Conservation (phyloP, 2,888 invertebrate genomes). For the Melinaea marsaeus region DNA sequence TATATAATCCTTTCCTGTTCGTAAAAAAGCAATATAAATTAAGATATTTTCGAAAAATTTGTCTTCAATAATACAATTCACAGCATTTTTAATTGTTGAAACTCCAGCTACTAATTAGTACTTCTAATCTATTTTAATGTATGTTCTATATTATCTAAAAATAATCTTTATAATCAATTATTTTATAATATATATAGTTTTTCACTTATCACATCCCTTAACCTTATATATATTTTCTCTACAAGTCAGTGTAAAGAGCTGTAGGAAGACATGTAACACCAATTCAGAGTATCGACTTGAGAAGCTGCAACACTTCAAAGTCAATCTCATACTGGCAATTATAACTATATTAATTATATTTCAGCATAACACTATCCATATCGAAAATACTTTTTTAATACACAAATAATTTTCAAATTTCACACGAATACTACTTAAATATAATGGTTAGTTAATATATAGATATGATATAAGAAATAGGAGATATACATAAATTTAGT, state of each 20-base stretch:
- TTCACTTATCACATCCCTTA: constrained; percentile 74
- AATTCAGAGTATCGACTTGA: constrained; percentile 35
- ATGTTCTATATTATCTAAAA: constrained; percentile 21
- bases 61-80: background rate
- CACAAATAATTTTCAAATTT: constrained; percentile 35
- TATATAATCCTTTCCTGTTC: background rate
- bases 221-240: constrained; percentile 70
- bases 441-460: too few relatives aligned
- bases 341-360: constrained; percentile 30
- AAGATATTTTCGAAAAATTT: background rate
- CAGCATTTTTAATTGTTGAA: background rate
- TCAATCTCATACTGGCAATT: constrained; percentile 24
- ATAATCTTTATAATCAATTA: constrained; percentile 36
- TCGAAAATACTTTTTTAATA: constrained; percentile 70
- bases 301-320: constrained; percentile 11
- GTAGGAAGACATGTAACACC: constrained; percentile 76
- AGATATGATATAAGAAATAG: too few relatives aligned
- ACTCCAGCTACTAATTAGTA: background rate
- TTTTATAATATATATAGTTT: constrained; percentile 42
- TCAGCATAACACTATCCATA: constrained; percentile 70
- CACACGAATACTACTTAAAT: constrained; percentile 11
- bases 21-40: background rate
- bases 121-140: constrained; percentile 19
- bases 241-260: constrained; percentile 78
- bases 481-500: too few relatives aligned